Base-by-base conservation (phyloP, 2,888 invertebrate genomes). In the Endotricha flammealis region DNA sequence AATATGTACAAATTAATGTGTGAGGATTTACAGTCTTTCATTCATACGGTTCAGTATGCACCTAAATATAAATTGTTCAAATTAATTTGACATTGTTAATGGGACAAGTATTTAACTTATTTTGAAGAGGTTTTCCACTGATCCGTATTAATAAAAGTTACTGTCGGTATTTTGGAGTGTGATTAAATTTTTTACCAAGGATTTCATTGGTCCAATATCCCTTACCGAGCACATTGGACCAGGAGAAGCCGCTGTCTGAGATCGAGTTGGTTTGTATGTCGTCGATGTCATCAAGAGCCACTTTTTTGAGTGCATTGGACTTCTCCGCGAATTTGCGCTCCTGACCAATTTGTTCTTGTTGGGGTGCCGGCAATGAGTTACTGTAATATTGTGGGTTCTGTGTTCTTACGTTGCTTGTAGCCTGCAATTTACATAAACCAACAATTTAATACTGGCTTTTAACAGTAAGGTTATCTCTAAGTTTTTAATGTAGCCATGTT, bases 291-390 rank as follows among this genome's bases (percentile, higher is more conserved):
- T 95, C 94, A 17, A 93, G 73, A 2, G 92, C 92, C 3, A 95
- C 95, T 81, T 96, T 96, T 82, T 96, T 96, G 60, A 94, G 90
- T 9, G 94, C 92, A 66, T 96, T 96, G 8, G 95, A 93, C 70
- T 96, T 96, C 66, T 95, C 95, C 0, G 94, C 95, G 71, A 93
- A 95, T 86, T 96, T 96, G 45, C 96, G 88, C 42, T 91, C 91
- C 53, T 91, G 66, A 54, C 82, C 64, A 63, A 83, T 42, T 79
- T 82, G 60, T 71, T 70, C 72, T 38, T 64, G 62, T 28, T 68
- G 68, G 14, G 65, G 63, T 34, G 57, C 48, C 24, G 80, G 79
- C 43, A 77, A 57, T 11, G 86, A 79, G 48, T 87, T 82, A 58
- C 81, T 85, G 66, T 85, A 86, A 54, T 86, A 86, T 48, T 82